These are phyloP conservation scores for Coelinius sp. DNA, from an alignment of 2,888 invertebrate species.

Conservation along the genomic window DNA sequence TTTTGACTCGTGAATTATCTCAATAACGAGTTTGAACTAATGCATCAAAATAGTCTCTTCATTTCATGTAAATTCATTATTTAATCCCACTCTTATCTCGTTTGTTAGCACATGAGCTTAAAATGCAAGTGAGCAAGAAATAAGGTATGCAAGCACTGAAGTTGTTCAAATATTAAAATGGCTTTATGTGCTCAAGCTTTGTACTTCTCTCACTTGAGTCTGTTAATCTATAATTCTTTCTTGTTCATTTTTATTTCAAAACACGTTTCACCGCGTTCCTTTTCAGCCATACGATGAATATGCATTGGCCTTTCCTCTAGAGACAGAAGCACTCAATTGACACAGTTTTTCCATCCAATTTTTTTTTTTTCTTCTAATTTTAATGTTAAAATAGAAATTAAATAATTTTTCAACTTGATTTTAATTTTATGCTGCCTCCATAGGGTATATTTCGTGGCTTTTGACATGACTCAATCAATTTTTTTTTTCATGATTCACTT, in stretches of 20 bases:
- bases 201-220: not conserved
- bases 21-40: too few species aligned
- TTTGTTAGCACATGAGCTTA: conserved; percentile 3
- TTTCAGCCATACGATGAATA: conserved; percentile 13
- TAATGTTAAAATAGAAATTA: too few species aligned
- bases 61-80: not conserved
- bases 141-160: not conserved
- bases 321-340: conserved; percentile 14
- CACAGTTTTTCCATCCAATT: conserved; percentile 7
- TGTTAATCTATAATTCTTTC: conserved; percentile 10
- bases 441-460: too few species aligned
- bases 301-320: not conserved
- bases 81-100: not conserved
- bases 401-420: too few species aligned
- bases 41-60: not conserved
- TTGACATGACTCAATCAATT: too few species aligned
- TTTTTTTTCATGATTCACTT: too few species aligned
- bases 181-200: not conserved
- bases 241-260: conserved; percentile 19
- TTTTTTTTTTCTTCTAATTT: conserved; percentile 1
- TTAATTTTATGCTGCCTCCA: too few species aligned
- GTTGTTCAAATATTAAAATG: conserved; percentile 6
- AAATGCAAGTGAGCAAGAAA: not conserved
- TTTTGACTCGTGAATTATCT: not conserved
- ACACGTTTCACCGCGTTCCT: conserved; percentile 3